Evolutionary conservation across 2,888 invertebrate genomes (phyloP).

Genomic region (Parnassius smintheus): DNA sequence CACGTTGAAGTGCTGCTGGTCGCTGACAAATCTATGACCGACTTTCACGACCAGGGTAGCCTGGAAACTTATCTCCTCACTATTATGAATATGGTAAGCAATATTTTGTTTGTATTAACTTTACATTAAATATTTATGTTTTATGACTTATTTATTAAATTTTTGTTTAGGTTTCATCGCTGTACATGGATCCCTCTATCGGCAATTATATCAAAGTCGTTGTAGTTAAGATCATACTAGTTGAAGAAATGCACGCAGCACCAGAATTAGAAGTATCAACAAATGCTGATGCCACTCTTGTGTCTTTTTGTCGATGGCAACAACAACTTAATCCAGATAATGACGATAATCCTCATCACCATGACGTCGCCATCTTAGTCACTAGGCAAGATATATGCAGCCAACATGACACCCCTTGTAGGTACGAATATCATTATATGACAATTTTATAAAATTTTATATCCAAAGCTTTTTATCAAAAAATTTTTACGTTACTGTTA

Average conservation of each 20-base stretch:
- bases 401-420: constrained; percentile 77
- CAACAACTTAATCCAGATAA: constrained; percentile 86
- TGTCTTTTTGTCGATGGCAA: constrained; percentile 94
- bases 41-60: constrained; percentile 91
- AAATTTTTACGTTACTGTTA: too few species aligned
- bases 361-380: constrained; percentile 93
- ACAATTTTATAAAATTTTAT: too few species aligned
- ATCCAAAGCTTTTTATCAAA: too few species aligned
- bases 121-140: too few species aligned
- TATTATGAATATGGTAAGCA: constrained; percentile 93
- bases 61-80: constrained; percentile 93
- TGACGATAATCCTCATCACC: constrained; percentile 92
- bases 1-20: constrained; percentile 94
- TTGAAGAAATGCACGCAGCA: constrained; percentile 83
- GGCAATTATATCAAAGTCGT: constrained; percentile 95
- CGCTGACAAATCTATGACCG: constrained; percentile 92
- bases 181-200: constrained; percentile 93
- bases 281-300: constrained; percentile 91
- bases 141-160: not conserved
- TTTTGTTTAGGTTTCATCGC: constrained; percentile 82
- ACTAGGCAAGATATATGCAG: constrained; percentile 90
- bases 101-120: too few species aligned
- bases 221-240: constrained; percentile 91
- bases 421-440: constrained; percentile 55
- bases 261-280: constrained; percentile 87